Evolutionary conservation across 2,888 invertebrate species (phyloP).

Genomic region (Lysandra bellargus): DNA sequence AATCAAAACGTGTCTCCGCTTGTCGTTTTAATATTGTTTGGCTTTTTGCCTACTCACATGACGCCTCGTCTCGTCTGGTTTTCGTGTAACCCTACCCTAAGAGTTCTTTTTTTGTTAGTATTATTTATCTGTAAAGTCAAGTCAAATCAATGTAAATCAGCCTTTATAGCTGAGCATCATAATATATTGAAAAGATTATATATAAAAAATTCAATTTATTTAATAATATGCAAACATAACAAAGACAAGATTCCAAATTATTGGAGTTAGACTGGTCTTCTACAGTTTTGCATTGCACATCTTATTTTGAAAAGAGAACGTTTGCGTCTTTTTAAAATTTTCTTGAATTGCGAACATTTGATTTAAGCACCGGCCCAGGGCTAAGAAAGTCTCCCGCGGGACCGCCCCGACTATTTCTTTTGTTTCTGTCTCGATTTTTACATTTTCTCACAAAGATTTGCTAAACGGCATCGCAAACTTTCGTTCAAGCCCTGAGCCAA

Average conservation of each 20-base stretch:
- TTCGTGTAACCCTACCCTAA: too few relatives aligned
- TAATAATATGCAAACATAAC: neutral
- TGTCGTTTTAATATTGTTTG: neutral
- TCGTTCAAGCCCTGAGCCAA: neutral
- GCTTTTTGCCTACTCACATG: too few relatives aligned
- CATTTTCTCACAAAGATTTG: conserved; percentile 68
- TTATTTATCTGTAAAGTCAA: too few relatives aligned
- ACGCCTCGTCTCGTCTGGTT: too few relatives aligned
- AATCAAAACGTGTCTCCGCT: neutral
- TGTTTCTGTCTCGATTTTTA: conserved; percentile 73
- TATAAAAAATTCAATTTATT: neutral
- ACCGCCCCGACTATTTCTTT: conserved; percentile 77
- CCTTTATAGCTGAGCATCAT: too few relatives aligned
- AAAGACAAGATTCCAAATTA: neutral
- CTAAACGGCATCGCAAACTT: conserved; percentile 49
- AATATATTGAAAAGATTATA: too few relatives aligned
- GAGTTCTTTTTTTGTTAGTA: too few relatives aligned
- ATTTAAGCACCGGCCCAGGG: conserved; percentile 77
- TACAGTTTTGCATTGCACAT: neutral
- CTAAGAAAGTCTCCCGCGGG: conserved; percentile 68
- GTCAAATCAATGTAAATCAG: too few relatives aligned
- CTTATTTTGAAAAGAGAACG: neutral
- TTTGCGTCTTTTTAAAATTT: conserved; percentile 75
- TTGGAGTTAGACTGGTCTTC: neutral
- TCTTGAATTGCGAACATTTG: conserved; percentile 77